Evolutionary conservation across 2,797 vertebrate genomes (phyloP), one percentile per base, ranked within the genome.

Genomic region (Pangasius krempfi): DNA sequence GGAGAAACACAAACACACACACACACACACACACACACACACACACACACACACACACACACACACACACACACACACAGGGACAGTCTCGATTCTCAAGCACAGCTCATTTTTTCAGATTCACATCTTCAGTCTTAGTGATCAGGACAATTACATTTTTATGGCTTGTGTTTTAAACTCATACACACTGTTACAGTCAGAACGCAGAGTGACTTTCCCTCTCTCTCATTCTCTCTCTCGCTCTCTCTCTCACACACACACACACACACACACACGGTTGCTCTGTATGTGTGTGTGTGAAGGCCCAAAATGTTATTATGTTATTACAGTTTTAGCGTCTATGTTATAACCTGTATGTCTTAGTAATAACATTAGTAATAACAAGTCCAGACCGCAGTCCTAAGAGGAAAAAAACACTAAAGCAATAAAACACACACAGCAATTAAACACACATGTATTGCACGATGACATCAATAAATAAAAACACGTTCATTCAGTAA

Each of bases 11-110:
- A 60, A 64, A 81, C 72, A 68, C 60, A 80, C 58, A 37, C 33
- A 60, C 78, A 81, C 72, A 68, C 60, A 80, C 58, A 70, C 47
- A 56, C 76, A 79, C 50, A 79, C 73, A 76, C 73, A 76, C 73
- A 75, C 40, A 75, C 68, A 37, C 68, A 72, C 66, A 37, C 30
- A 70, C 30, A 50, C 44, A 44, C 70, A 73, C 72, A 47, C 72
- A 70, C 68, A 75, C 72, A 72, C 68, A 37, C 68, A 20, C 68
- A 25, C 72, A 73, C 40, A 47, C 33, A 72, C 16, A 44, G 9
- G 25, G n/a, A 12, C 22, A 75, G 40, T n/a, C 10, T 76, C 22
- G 5, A 27, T 27, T 75, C 1, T 50, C 9, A 40, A 44, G 44
- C 16, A 72, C 70, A 72, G 18, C 47, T 78, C 5, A 40, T 40